phyloP scores from a whole-genome alignment of 2,113 vertebrate species.

The Seriola rivoliana region DNA sequence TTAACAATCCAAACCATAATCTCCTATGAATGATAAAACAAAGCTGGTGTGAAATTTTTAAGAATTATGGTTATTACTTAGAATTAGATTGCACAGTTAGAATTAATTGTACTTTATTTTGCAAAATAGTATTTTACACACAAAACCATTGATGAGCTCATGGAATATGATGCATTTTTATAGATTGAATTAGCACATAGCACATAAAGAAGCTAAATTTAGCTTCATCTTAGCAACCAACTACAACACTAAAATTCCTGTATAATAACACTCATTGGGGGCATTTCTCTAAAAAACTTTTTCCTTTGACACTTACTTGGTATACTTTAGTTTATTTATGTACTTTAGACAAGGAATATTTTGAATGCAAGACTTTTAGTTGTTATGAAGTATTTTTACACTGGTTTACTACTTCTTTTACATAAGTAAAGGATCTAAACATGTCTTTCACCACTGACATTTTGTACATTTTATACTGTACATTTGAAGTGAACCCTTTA shows the following conservation, averaged over 20 bases:
- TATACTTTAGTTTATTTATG: background rate
- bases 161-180: background rate
- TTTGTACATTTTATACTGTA: background rate
- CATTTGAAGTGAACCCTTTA: background rate
- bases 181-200: background rate
- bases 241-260: background rate
- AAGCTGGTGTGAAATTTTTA: background rate
- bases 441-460: too few species aligned
- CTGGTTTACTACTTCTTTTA: too few species aligned
- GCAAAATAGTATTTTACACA: too few species aligned
- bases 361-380: too few species aligned
- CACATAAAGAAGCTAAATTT: background rate
- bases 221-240: background rate
- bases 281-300: too few species aligned
- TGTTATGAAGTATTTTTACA: background rate
- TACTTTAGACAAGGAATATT: background rate
- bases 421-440: too few species aligned
- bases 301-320: background rate
- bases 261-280: too few species aligned
- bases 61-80: background rate
- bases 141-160: too few species aligned
- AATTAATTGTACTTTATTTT: too few species aligned
- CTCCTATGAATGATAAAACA: background rate
- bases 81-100: background rate
- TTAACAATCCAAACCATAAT: slow-evolving; percentile 31